Conservation (phyloP, 2,888 invertebrate genomes). For the Drosophila leonis region DNA sequence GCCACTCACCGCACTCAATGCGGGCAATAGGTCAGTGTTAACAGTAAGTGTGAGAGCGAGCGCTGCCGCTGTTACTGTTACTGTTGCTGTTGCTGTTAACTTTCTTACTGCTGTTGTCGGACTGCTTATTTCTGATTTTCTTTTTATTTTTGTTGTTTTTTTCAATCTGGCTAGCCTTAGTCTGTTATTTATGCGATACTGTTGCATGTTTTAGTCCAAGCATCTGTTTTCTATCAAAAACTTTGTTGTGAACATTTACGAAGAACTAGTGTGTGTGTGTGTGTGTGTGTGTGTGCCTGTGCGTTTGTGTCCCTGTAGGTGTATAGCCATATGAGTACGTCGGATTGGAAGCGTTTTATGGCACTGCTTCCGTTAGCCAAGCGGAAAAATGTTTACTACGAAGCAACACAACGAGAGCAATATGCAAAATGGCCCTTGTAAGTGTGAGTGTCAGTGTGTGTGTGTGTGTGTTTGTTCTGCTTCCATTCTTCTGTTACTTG, state of each 20-base stretch:
- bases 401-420: slow-evolving; percentile 38
- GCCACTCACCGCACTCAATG: slow-evolving; percentile 32
- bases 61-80: slow-evolving; percentile 30
- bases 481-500: slow-evolving; percentile 19
- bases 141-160: slow-evolving; percentile 30
- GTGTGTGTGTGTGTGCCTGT: slow-evolving; percentile 11
- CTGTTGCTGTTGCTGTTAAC: slow-evolving; percentile 19
- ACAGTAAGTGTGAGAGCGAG: slow-evolving; percentile 35
- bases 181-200: slow-evolving; percentile 72
- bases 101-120: slow-evolving; percentile 15
- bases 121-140: slow-evolving; percentile 6
- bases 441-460: slow-evolving; percentile 21
- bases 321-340: slow-evolving; percentile 33
- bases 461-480: slow-evolving; percentile 9
- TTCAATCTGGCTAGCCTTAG: slow-evolving; percentile 72
- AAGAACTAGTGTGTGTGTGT: slow-evolving; percentile 24
- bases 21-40: slow-evolving; percentile 70
- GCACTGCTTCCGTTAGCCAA: slow-evolving; percentile 71
- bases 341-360: slow-evolving; percentile 67
- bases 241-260: slow-evolving; percentile 60
- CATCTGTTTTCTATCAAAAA: slow-evolving; percentile 76
- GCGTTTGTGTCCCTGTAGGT: slow-evolving; percentile 24
- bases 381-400: slow-evolving; percentile 70
- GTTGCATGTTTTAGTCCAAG: slow-evolving; percentile 70
- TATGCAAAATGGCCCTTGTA: slow-evolving; percentile 64